phyloP scores from a whole-genome alignment of 1,140 invertebrate genomes.

The Proctacanthus coquilletti region DNA sequence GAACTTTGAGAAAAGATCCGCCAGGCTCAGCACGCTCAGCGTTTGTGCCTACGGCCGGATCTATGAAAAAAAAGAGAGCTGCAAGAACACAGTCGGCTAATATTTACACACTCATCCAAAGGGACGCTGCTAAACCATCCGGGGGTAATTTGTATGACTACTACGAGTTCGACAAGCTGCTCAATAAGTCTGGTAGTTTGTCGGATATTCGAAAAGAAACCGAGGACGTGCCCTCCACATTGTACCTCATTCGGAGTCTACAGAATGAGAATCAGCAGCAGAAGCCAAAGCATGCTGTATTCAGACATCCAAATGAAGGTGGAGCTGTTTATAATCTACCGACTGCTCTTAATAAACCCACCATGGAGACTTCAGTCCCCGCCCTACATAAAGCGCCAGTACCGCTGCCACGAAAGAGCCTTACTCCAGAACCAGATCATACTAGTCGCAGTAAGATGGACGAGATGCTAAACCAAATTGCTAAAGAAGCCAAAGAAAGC shows the following conservation, averaged over 20 bases:
- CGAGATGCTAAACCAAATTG: slow-evolving; percentile 38
- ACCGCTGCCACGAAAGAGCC: slow-evolving; percentile 21
- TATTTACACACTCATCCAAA: slow-evolving; percentile 52
- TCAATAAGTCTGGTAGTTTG: slow-evolving; percentile 24
- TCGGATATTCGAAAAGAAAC: slow-evolving; percentile 15
- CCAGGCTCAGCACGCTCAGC: slow-evolving; percentile 12
- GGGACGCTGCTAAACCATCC: slow-evolving; percentile 30
- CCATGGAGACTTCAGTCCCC: background rate
- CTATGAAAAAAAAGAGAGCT: slow-evolving; percentile 48
- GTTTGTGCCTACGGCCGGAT: slow-evolving; percentile 11
- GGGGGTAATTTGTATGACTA: slow-evolving; percentile 26
- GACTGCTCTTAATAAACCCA: slow-evolving; percentile 7
- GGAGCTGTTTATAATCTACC: slow-evolving; percentile 25
- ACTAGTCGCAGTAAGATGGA: slow-evolving; percentile 22
- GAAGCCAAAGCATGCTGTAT: slow-evolving; percentile 15
- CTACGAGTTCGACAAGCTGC: slow-evolving; percentile 17
- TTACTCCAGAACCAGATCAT: slow-evolving; percentile 18
- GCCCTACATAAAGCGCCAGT: slow-evolving; percentile 13
- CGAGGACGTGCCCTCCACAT: slow-evolving; percentile 13
- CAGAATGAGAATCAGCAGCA: slow-evolving; percentile 7
- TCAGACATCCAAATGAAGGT: slow-evolving; percentile 21
- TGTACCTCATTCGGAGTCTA: slow-evolving; percentile 20
- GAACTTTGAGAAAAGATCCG: slow-evolving; percentile 65
- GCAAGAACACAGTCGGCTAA: slow-evolving; percentile 66
- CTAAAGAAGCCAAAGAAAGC: slow-evolving; percentile 40